These are phyloP conservation scores for Ctenopoma kingsleyae DNA, from an alignment of 2,797 vertebrate genomes.

Conservation along the genomic window DNA sequence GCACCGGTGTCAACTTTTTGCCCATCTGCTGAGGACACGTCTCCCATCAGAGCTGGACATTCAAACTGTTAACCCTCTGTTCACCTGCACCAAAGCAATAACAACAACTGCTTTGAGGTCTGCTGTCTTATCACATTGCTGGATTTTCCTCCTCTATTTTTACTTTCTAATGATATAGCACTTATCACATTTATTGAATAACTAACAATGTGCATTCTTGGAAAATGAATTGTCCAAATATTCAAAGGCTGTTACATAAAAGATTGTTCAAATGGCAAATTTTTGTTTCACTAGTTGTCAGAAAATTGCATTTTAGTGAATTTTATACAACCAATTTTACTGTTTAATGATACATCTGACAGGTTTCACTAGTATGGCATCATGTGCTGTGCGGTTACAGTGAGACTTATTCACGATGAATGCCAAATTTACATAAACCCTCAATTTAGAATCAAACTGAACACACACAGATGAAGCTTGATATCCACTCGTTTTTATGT, in stretches of 20 bases:
- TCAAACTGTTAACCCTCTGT: slow-evolving; percentile 54
- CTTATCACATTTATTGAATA: not conserved
- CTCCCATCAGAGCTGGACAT: slow-evolving; percentile 51
- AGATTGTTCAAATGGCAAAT: not conserved
- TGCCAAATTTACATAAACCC: too few species aligned
- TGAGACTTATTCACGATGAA: too few species aligned
- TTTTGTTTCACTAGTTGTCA: not conserved
- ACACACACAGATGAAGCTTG: not conserved
- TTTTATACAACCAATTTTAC: too few species aligned
- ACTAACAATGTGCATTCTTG: not conserved
- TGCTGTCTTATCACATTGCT: not conserved
- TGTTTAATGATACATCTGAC: too few species aligned
- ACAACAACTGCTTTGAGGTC: not conserved
- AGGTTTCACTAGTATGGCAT: not conserved
- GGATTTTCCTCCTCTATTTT: not conserved
- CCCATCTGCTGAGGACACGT: slow-evolving; percentile 74
- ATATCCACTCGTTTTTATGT: not conserved
- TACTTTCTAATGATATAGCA: not conserved
- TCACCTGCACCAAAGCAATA: not conserved
- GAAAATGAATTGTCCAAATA: not conserved
- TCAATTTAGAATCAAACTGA: not conserved
- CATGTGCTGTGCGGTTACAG: too few species aligned
- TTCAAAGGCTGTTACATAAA: not conserved
- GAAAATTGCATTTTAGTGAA: not conserved
- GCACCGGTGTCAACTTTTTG: slow-evolving; percentile 78